These are phyloP conservation scores for Parochlus steinenii DNA, from an alignment of 2,888 invertebrate genomes.

Conservation along the genomic window DNA sequence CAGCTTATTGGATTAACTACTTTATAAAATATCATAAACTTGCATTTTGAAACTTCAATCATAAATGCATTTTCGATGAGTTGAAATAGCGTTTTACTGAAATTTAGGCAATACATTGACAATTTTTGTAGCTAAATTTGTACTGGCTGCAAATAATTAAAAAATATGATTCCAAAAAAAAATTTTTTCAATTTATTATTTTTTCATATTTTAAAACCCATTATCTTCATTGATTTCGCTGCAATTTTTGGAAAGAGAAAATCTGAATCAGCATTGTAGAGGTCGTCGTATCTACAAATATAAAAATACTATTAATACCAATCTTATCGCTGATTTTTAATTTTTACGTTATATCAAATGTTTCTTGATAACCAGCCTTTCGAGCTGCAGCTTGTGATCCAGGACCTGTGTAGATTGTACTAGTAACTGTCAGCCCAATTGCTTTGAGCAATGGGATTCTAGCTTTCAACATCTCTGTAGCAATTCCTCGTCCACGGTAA, in stretches of 20 bases:
- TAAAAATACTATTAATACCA: neutral
- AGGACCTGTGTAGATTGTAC: conserved; percentile 8
- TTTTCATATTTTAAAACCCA: too few species aligned
- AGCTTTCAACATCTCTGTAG: conserved; percentile 11
- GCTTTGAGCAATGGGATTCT: conserved; percentile 8
- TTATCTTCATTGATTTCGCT: too few species aligned
- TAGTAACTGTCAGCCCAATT: conserved; percentile 7
- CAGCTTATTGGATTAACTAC: too few species aligned
- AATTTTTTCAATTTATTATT: too few species aligned
- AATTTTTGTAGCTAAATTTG: too few species aligned
- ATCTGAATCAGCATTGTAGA: conserved; percentile 1
- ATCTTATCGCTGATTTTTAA: neutral
- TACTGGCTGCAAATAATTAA: too few species aligned
- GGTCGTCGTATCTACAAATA: conserved; percentile 8
- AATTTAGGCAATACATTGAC: too few species aligned
- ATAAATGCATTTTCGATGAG: too few species aligned
- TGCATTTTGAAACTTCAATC: too few species aligned
- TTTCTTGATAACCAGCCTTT: conserved; percentile 10
- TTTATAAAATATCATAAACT: too few species aligned
- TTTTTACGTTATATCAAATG: conserved; percentile 7
- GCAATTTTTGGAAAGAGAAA: conserved; percentile 4
- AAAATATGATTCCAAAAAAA: too few species aligned
- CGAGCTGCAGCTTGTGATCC: conserved; percentile 8
- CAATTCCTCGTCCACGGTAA: conserved; percentile 11
- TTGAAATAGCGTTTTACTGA: too few species aligned